A percentile compares a stretch with the other conserved stretches of the same genome.
These are phyloP conservation scores for Myotis brandtii DNA, from an alignment of 2,113 vertebrate species.

Conservation along the genomic window DNA sequence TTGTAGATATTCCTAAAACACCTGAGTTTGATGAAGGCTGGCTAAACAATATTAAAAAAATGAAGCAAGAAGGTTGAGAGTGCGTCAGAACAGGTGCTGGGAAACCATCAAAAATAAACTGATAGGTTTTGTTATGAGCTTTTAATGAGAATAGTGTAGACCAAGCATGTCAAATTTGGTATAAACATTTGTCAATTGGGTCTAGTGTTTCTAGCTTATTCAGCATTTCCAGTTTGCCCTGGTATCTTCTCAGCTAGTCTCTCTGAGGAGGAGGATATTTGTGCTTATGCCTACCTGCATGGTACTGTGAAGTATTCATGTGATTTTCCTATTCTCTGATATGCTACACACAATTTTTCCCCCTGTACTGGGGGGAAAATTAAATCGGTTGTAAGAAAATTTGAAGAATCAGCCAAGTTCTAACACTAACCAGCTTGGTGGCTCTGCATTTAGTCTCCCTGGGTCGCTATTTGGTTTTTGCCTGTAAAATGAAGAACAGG, in stretches of 20 bases:
- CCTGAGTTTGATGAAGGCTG: conserved; percentile 24
- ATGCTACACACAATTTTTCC: not conserved
- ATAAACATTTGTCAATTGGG: conserved; percentile 21
- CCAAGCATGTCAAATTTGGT: not conserved
- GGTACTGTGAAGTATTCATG: not conserved
- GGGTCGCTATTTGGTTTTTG: not conserved
- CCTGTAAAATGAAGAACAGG: conserved; percentile 28
- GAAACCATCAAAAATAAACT: not conserved
- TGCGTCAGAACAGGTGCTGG: conserved; percentile 6
- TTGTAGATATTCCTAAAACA: conserved; percentile 47
- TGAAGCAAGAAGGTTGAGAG: not conserved
- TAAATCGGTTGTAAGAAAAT: conserved; percentile 9
- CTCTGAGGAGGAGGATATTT: not conserved
- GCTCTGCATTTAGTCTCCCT: conserved; percentile 7
- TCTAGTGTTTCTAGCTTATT: conserved; percentile 25
- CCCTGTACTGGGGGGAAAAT: not conserved
- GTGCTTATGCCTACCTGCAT: not conserved
- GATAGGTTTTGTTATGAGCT: not conserved
- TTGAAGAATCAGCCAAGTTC: conserved; percentile 20
- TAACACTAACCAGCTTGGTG: not conserved
- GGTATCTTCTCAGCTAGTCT: not conserved
- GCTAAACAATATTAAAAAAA: not conserved
- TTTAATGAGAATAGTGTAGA: conserved; percentile 32
- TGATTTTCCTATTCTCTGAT: not conserved
- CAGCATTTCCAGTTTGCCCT: conserved; percentile 23